Evolutionary conservation across 1,140 invertebrate species (phyloP), one percentile per base, ranked within the genome.

Genomic region (Ceratoteleas bidentatus): DNA sequence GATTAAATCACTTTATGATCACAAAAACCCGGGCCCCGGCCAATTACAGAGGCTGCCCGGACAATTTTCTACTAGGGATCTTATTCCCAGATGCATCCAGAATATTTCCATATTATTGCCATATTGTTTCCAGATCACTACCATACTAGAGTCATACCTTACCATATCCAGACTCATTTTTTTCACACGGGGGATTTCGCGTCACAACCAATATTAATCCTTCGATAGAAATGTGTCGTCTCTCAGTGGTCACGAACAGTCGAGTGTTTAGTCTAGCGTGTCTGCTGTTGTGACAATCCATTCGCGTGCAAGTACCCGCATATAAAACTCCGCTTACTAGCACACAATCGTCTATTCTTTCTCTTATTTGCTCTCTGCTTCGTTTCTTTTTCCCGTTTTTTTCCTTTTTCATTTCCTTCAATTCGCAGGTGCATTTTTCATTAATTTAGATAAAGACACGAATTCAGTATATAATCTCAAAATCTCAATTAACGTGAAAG

Each of bases 221-320:
- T 79, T 69, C 76, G 54, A 80, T 80, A 62, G 77, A 80, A 80
- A 77, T 72, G 62, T 76, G 58, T 68, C 68, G 57, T 80, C 47
- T 76, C 73, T 76, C 65, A 52, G 64, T 77, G 77, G 81, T 83
- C 81, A 83, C 81, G 75, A 83, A 79, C 72, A 79, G 75, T 79
- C 72, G 76, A 83, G 81, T 84, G 76, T 84, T 84, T 84, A 84
- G 81, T 80, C 76, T 81, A 81, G 73, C 82, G 69, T 81, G 73
- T 69, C 82, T 61, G 69, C 50, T 84, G 74, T 84, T 81, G 82
- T 84, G 82, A 84, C 82, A 81, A 81, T 81, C 58, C 69, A 84
- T 77, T 84, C 77, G 77, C 74, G 74, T 84, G 82, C 65, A 74
- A 84, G 81, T 82, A 73, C 80, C 70, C 65, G 74, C 74, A 80